Evolutionary conservation across 2,113 vertebrate species (phyloP), one percentile per base, ranked within the genome.

Genomic region (Rhineura floridana): DNA sequence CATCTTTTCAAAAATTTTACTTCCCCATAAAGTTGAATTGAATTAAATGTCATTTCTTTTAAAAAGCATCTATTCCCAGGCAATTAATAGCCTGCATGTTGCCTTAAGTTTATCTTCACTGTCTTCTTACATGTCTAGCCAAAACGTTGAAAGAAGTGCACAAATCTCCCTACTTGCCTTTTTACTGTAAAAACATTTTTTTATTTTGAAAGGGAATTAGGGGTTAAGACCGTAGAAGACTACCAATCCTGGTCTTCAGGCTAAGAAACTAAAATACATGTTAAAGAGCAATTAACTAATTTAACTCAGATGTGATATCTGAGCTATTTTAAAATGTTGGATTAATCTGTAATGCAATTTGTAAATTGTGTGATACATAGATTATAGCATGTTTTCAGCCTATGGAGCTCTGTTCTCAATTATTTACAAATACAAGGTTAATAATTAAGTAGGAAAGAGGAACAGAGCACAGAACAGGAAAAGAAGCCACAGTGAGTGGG

Each of bases 401-500:
- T 59, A 25, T 89, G 55, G 17, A 70, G 36, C 17, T n/a, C 33
- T 85, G 6, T 85, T 75, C 52, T 63, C 33, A 77, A 46, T 88
- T 42, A 76, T 75, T 90, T 90, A 67, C 86, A 87, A 86, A 28
- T 6, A 62, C 7, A 59, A 30, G 42, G 50, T 85, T 86, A 89
- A 65, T 86, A 78, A 17, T 80, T 82, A 78, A 44, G 6, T 59
- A 90, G 93, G 39, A 93, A 96, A 94, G 93, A 96, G 93, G 95
- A 97, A 96, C 94, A 95, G 95, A 95, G 95, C 5, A 33, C 80
- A 65, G 25, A 82, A 65, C 2, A 78, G 46, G n/a, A 52, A 13
- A 21, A 95, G 93, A 95, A 91, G 87, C 94, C 96, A 87, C 86
- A 39, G 52, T 92, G 91, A 94, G 91, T 86, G 72, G 10, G 52